Conservation (phyloP, 2,888 invertebrate species). For the Thereva unica region DNA sequence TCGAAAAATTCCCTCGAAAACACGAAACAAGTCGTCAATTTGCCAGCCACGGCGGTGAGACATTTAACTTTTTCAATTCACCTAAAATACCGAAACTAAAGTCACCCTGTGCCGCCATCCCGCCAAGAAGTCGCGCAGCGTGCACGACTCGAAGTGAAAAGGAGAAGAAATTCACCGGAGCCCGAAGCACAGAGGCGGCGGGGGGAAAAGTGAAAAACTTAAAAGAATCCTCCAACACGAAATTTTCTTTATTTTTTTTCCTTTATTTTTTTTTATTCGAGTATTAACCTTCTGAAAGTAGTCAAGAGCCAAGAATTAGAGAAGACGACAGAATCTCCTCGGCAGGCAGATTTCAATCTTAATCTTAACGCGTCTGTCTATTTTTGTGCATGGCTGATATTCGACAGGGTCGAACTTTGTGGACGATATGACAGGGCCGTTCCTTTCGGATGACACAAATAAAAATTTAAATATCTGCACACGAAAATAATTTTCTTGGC, state of each 20-base stretch:
- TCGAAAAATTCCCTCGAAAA: conserved; percentile 13
- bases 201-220: conserved; percentile 16
- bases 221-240: background rate
- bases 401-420: conserved; percentile 32
- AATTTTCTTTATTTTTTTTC: no score
- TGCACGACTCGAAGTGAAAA: conserved; percentile 31
- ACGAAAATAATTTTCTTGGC: conserved; percentile 21
- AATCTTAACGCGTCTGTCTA: conserved; percentile 25
- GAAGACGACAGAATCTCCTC: conserved; percentile 24
- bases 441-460: background rate
- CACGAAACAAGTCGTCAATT: conserved; percentile 16
- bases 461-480: conserved; percentile 13
- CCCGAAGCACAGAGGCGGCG: conserved; percentile 21
- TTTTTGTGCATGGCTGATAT: conserved; percentile 34
- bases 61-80: conserved; percentile 37
- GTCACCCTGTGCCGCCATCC: conserved; percentile 26
- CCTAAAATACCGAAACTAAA: conserved; percentile 36
- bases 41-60: conserved; percentile 29
- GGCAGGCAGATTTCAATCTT: conserved; percentile 19
- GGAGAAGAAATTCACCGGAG: conserved; percentile 26
- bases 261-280: conserved; percentile 6
- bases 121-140: conserved; percentile 35
- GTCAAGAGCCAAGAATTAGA: conserved; percentile 13
- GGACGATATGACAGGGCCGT: conserved; percentile 28
- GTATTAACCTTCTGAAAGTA: conserved; percentile 30